Percentiles rank a stretch among this genome's conserved stretches.
Conservation (phyloP, 2,888 invertebrate species). For the Heliothis peltigera region DNA sequence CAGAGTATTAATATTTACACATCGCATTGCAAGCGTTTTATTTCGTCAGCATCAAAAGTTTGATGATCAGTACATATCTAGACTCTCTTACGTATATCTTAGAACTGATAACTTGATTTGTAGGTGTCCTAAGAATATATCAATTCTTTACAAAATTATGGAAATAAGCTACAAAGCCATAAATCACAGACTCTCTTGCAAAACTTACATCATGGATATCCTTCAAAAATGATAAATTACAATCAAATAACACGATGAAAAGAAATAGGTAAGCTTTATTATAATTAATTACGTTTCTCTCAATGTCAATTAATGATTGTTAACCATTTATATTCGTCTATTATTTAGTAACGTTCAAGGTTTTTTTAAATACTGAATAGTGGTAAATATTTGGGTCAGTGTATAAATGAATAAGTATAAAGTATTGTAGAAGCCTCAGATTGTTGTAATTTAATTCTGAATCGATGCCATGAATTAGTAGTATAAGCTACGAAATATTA, state of each 20-base stretch:
- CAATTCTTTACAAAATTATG: not conserved
- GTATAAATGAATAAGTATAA: constrained; percentile 66
- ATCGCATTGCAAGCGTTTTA: too few relatives aligned
- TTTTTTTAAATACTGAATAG: constrained; percentile 46
- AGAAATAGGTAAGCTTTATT: constrained; percentile 17
- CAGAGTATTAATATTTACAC: too few relatives aligned
- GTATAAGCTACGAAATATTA: constrained; percentile 21
- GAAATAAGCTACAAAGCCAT: constrained; percentile 18
- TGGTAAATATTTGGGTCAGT: constrained; percentile 74
- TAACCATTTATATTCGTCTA: constrained; percentile 48
- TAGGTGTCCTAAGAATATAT: not conserved
- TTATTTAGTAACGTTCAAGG: constrained; percentile 58
- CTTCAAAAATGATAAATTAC: constrained; percentile 49
- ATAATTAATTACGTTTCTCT: constrained; percentile 37
- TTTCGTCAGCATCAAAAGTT: too few relatives aligned
- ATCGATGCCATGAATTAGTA: constrained; percentile 36
- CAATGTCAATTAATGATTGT: constrained; percentile 57
- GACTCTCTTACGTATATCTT: too few relatives aligned
- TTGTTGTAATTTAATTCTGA: constrained; percentile 38
- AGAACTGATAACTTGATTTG: not conserved
- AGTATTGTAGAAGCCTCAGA: constrained; percentile 42
- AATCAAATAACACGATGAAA: constrained; percentile 45
- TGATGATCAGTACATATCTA: not conserved
- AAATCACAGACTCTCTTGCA: constrained; percentile 33
- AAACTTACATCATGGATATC: constrained; percentile 28